phyloP scores from a whole-genome alignment of 2,113 vertebrate genomes.

The Barbus barbus region DNA sequence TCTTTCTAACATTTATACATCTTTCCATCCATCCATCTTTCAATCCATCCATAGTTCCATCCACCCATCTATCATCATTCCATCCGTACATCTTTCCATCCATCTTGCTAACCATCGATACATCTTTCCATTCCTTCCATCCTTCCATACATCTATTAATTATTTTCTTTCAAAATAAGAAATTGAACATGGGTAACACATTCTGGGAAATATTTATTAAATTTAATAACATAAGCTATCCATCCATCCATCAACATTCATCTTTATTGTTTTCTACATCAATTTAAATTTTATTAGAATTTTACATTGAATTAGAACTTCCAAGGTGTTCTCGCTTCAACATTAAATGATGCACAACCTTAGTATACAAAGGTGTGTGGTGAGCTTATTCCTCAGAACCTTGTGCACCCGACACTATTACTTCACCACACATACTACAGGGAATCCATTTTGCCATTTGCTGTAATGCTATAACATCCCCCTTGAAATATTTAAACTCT shows the following conservation, averaged over 20 bases:
- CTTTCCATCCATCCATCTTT: not conserved
- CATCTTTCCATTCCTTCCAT: not conserved
- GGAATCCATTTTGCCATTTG: not conserved
- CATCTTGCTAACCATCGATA: not conserved
- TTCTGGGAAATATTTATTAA: not conserved
- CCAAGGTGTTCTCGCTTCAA: not conserved
- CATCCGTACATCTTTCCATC: not conserved
- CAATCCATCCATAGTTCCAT: not conserved
- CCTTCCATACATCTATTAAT: too few relatives aligned
- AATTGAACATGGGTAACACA: not conserved
- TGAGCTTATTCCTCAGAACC: not conserved
- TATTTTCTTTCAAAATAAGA: not conserved
- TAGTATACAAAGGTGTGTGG: not conserved
- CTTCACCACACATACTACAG: not conserved
- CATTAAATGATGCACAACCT: not conserved
- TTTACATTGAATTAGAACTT: not conserved
- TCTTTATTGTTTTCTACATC: not conserved
- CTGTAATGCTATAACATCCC: slow-evolving; percentile 6
- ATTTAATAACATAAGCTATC: not conserved
- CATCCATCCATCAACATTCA: not conserved
- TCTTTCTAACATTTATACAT: not conserved
- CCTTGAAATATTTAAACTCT: slow-evolving; percentile 8
- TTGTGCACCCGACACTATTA: not conserved
- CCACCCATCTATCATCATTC: too few relatives aligned
- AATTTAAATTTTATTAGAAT: not conserved